Percentiles rank a stretch among this genome's conserved stretches.
phyloP scores from a whole-genome alignment of 2,888 invertebrate species.

The Trypoxylon attenuatum region DNA sequence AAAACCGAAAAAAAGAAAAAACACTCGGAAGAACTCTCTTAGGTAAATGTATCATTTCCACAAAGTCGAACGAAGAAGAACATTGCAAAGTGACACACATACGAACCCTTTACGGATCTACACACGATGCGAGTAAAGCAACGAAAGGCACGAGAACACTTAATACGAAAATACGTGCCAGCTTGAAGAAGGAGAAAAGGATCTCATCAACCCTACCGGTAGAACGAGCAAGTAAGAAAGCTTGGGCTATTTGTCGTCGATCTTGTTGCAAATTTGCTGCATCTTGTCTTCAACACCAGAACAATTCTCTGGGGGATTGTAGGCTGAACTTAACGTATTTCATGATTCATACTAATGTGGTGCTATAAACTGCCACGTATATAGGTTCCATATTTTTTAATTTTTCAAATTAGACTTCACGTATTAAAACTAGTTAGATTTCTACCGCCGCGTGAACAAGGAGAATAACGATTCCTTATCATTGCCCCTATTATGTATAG shows the following conservation, averaged over 20 bases:
- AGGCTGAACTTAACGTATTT: constrained; percentile 1
- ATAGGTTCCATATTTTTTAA: constrained; percentile 23
- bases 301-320: constrained; percentile 4
- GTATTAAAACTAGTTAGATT: no score
- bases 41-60: constrained; percentile 26
- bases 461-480: no score
- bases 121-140: constrained; percentile 25
- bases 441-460: no score
- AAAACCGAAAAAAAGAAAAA: no score
- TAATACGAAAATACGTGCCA: constrained; percentile 24
- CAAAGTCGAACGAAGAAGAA: constrained; percentile 23
- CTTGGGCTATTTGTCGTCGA: constrained; percentile 1
- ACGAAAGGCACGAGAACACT: constrained; percentile 34
- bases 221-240: constrained; percentile 30
- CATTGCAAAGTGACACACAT: constrained; percentile 27
- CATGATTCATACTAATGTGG: neutral
- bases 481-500: no score
- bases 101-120: constrained; percentile 28
- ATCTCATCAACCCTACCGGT: constrained; percentile 29
- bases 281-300: neutral
- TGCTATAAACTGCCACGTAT: neutral
- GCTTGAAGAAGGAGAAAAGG: constrained; percentile 14
- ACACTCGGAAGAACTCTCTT: constrained; percentile 21
- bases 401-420: no score
- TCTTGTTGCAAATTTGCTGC: constrained; percentile 43